Conservation (phyloP, 1,140 invertebrate species). For the Bombus huntii region DNA sequence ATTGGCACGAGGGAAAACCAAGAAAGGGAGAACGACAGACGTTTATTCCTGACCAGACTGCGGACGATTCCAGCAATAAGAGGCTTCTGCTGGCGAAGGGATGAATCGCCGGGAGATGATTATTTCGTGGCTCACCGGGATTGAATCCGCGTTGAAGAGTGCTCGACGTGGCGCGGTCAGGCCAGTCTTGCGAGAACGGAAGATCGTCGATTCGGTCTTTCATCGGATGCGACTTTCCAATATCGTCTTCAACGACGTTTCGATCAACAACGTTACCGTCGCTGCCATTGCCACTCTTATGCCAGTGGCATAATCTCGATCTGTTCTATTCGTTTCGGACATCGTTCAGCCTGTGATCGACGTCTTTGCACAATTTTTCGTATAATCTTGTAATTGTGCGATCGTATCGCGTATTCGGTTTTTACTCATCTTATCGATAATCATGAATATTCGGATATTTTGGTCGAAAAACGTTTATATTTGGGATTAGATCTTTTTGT, state of each 20-base stretch:
- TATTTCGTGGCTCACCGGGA: slow-evolving; percentile 79
- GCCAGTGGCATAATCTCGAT: neutral
- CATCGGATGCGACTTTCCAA: slow-evolving; percentile 63
- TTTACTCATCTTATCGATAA: too few relatives aligned
- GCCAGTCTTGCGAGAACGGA: slow-evolving; percentile 69
- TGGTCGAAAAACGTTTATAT: too few relatives aligned
- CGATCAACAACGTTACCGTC: slow-evolving; percentile 26
- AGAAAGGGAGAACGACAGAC: slow-evolving; percentile 58
- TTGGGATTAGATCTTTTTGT: too few relatives aligned
- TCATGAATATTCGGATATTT: too few relatives aligned
- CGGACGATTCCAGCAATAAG: slow-evolving; percentile 67
- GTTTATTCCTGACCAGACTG: slow-evolving; percentile 63
- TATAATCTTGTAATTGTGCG: neutral
- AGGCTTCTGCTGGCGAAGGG: slow-evolving; percentile 77
- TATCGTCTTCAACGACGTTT: slow-evolving; percentile 39
- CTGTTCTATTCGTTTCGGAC: neutral
- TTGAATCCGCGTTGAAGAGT: slow-evolving; percentile 80
- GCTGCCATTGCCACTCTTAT: slow-evolving; percentile 1
- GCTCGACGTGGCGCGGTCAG: slow-evolving; percentile 74
- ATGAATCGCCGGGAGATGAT: slow-evolving; percentile 77
- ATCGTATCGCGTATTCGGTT: neutral
- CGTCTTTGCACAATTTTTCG: neutral
- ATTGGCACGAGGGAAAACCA: slow-evolving; percentile 39
- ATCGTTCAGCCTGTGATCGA: neutral
- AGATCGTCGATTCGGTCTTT: slow-evolving; percentile 75